Evolutionary conservation across 1,140 invertebrate species (phyloP).

Genomic region (Calephelis nemesis): DNA sequence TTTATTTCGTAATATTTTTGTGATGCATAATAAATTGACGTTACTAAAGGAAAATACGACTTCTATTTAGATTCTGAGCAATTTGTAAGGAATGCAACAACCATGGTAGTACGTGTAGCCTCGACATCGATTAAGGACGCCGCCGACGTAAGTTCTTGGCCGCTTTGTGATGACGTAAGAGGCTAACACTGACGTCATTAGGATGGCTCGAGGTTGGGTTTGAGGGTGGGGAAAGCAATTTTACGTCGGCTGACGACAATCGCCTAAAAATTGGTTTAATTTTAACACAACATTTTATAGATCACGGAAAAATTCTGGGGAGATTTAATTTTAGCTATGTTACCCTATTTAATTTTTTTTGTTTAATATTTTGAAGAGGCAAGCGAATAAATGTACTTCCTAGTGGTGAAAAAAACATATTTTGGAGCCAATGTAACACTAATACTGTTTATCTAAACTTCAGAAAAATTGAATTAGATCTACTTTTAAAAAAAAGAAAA

Average conservation of each 20-base stretch:
- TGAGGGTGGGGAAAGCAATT: conserved; percentile 49
- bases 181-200: conserved; percentile 63
- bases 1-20: no score
- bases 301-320: background rate
- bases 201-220: conserved; percentile 39
- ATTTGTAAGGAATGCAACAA: conserved; percentile 14
- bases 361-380: no score
- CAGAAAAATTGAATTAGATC: no score
- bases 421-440: no score
- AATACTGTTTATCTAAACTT: no score
- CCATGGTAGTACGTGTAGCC: conserved; percentile 39
- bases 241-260: conserved; percentile 58
- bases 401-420: no score
- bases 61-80: background rate
- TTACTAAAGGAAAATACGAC: no score
- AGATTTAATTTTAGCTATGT: background rate
- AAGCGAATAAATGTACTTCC: no score
- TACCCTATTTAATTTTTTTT: no score
- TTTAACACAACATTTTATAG: background rate
- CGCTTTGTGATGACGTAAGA: conserved; percentile 65
- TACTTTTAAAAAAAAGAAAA: no score
- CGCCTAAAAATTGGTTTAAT: conserved; percentile 36
- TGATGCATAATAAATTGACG: no score
- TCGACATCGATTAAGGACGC: conserved; percentile 63
- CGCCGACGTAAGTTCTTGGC: conserved; percentile 55